Percentiles rank a stretch among this genome's conserved stretches.
Conservation (phyloP, 2,888 invertebrate genomes). For the Xestia c-nigrum region DNA sequence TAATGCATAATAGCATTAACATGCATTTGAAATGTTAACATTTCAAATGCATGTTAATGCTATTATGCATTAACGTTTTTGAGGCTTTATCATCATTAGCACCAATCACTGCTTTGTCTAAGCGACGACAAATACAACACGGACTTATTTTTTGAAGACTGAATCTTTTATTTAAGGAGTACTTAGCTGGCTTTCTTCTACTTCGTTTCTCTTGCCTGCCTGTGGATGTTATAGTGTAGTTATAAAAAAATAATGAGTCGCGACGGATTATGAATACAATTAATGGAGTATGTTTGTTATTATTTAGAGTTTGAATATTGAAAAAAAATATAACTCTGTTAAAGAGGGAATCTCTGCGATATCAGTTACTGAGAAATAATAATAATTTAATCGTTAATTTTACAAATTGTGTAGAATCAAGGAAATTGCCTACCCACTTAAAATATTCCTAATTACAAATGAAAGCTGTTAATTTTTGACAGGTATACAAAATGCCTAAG, state of each 20-base stretch:
- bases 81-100: too few species aligned
- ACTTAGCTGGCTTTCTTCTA: slow-evolving; percentile 31
- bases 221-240: slow-evolving; percentile 42
- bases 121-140: slow-evolving; percentile 30
- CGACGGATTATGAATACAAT: slow-evolving; percentile 75
- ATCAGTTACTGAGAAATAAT: neutral
- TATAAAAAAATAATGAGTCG: slow-evolving; percentile 69
- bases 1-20: too few species aligned
- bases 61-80: too few species aligned
- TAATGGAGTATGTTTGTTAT: slow-evolving; percentile 56
- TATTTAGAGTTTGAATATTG: slow-evolving; percentile 26
- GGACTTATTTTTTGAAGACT: slow-evolving; percentile 68
- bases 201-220: slow-evolving; percentile 19
- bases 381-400: neutral
- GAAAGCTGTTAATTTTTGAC: neutral
- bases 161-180: slow-evolving; percentile 61
- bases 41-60: too few species aligned
- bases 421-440: neutral
- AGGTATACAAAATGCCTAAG: neutral
- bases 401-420: neutral
- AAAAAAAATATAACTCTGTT: slow-evolving; percentile 32
- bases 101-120: slow-evolving; percentile 5
- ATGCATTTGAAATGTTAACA: too few species aligned
- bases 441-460: neutral
- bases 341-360: neutral